A percentile compares a stretch with the other conserved stretches of the same genome.
These are phyloP conservation scores for Platycnemis pennipes DNA, from an alignment of 2,888 invertebrate genomes.

Conservation along the genomic window DNA sequence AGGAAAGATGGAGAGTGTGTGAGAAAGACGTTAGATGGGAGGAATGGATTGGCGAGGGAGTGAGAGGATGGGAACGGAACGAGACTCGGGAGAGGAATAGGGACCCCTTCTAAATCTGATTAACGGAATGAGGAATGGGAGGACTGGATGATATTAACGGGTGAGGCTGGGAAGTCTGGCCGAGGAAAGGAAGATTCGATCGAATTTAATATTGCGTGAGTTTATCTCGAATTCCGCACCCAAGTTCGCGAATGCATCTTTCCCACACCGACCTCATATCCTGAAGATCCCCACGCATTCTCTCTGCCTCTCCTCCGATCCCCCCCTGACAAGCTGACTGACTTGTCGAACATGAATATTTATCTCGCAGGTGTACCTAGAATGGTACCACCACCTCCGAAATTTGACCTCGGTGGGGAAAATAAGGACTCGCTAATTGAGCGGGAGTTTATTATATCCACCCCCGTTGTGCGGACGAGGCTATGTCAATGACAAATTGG, in stretches of 20 bases:
- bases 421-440: neutral
- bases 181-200: neutral
- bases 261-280: neutral
- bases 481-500: neutral
- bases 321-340: neutral
- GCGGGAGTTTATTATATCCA: neutral
- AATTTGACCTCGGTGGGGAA: neutral
- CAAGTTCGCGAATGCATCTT: neutral
- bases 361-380: neutral
- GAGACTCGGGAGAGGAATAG: neutral
- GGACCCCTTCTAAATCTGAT: neutral
- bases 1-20: neutral
- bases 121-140: neutral
- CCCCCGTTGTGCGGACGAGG: neutral
- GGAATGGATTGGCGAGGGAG: no score
- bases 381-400: neutral
- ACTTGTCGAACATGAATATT: neutral
- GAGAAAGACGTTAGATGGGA: neutral
- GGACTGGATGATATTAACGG: neutral
- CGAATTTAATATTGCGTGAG: constrained; percentile 19
- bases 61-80: neutral
- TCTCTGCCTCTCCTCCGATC: neutral
- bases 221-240: neutral
- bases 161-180: neutral
- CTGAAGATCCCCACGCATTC: neutral